Evolutionary conservation across 1,140 invertebrate genomes (phyloP).

Genomic region (Euborellia annulipes): DNA sequence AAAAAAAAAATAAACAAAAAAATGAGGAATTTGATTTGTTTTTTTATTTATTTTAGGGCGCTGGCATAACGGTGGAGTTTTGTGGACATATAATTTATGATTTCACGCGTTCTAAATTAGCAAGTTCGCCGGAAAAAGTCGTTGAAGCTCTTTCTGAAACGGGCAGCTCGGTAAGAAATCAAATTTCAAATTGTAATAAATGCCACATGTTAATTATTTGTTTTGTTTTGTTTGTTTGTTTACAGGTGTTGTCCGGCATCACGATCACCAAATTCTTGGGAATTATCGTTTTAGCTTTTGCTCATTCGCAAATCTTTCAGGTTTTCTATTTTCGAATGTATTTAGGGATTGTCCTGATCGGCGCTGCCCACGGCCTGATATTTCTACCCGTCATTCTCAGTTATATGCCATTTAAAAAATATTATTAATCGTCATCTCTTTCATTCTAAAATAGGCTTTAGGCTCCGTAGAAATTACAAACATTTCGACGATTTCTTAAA

Average conservation of each 20-base stretch:
- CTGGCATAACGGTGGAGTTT: slow-evolving; percentile 91
- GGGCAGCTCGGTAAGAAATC: slow-evolving; percentile 62
- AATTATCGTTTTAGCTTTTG: slow-evolving; percentile 73
- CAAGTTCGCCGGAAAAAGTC: slow-evolving; percentile 42
- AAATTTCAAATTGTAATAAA: too few relatives aligned
- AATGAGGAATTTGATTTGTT: slow-evolving; percentile 62
- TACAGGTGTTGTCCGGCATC: slow-evolving; percentile 79
- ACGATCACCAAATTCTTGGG: slow-evolving; percentile 88
- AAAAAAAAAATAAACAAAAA: too few relatives aligned
- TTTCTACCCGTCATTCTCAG: slow-evolving; percentile 77
- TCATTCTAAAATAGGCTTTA: too few relatives aligned
- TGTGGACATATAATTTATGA: slow-evolving; percentile 78
- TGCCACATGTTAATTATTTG: slow-evolving; percentile 8
- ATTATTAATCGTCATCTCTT: too few relatives aligned
- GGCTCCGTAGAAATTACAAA: too few relatives aligned
- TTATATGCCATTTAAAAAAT: too few relatives aligned
- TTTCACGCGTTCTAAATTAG: slow-evolving; percentile 45
- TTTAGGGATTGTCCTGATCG: slow-evolving; percentile 74
- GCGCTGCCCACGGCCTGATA: slow-evolving; percentile 75
- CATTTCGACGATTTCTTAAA: too few relatives aligned
- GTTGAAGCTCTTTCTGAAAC: slow-evolving; percentile 56
- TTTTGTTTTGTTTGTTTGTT: slow-evolving; percentile 14
- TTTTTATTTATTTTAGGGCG: slow-evolving; percentile 38
- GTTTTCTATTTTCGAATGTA: slow-evolving; percentile 95
- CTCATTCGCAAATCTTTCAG: slow-evolving; percentile 80